Evolutionary conservation across 2,797 vertebrate species (phyloP).

Genomic region (Lophotriccus pileatus): DNA sequence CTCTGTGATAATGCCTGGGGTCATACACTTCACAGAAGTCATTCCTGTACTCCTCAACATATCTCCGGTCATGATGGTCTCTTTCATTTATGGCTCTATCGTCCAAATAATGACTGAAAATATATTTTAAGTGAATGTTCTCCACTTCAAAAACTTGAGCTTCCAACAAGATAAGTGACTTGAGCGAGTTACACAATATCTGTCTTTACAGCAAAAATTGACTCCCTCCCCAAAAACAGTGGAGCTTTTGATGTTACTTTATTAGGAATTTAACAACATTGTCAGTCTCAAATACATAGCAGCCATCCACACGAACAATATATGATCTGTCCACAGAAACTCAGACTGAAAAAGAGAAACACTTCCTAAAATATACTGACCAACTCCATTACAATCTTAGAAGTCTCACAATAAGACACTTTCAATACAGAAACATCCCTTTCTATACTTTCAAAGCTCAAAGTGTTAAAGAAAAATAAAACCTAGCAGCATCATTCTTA

Average conservation of each 20-base stretch:
- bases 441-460: not conserved
- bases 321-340: not conserved
- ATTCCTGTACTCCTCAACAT: conserved; percentile 75
- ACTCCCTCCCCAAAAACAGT: conserved; percentile 13
- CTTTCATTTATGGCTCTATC: conserved; percentile 84
- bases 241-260: conserved; percentile 34
- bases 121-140: conserved; percentile 73
- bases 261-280: not conserved
- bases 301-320: not conserved
- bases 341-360: not conserved
- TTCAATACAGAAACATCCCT: not conserved
- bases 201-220: conserved; percentile 17
- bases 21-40: conserved; percentile 81
- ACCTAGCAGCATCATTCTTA: not conserved
- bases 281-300: not conserved
- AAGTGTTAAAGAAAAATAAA: not conserved
- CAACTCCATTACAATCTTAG: not conserved
- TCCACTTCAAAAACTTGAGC: conserved; percentile 61
- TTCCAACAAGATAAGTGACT: conserved; percentile 68
- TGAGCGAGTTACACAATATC: conserved; percentile 35
- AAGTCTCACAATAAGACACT: not conserved
- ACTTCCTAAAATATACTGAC: not conserved
- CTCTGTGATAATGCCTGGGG: conserved; percentile 77
- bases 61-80: conserved; percentile 78
- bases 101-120: conserved; percentile 89